Base-by-base conservation (phyloP, 2,888 invertebrate genomes). In the Didymodactylos carnosus region DNA sequence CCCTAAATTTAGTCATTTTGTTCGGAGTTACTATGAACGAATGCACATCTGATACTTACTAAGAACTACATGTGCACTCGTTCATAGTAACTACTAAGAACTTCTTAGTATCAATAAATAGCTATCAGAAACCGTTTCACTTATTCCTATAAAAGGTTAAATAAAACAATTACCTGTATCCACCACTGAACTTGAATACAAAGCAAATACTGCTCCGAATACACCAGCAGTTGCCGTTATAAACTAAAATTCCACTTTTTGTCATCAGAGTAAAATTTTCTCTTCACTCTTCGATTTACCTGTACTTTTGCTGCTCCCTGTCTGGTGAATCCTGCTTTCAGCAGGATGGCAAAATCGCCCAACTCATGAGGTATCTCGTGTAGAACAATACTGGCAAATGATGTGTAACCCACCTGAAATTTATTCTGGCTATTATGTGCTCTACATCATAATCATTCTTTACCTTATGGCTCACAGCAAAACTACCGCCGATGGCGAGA, bases 321-420 rank as follows among this genome's bases (percentile, higher is more conserved):
- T 78, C 93, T 86, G 73, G 89, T 89, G 84, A 97, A 97, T 0
- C 97, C 97, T 62, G 86, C 85, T 73, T 84, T 89, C 75, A 98
- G 86, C 46, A 98, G 85, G 78, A 98, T 97, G n/a, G 95, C 97
- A 84, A 97, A 97, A 84, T 98, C 97, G 0, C 94, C 94, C n/a
- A 97, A 90, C 84, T 98, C 97, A 82, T 98, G 97, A 0, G 97
- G 97, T 75, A 98, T 91, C 69, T 97, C 95, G 81, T 97, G 97
- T 39, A 97, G 89, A 84, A 89, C 85, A 81, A 93, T 97, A 70
- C 95, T 94, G 81, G 93, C 89, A 0, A 95, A 95, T 19, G 95
- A 95, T 76, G 97, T 86, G 16, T 91, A 81, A 0, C 97, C 97
- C 73, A 94, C 89, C 80, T 93, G 84, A 79, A 80, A 78, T n/a